Conservation (phyloP, 2,797 vertebrate genomes). For the Syngnathus rostellatus region DNA sequence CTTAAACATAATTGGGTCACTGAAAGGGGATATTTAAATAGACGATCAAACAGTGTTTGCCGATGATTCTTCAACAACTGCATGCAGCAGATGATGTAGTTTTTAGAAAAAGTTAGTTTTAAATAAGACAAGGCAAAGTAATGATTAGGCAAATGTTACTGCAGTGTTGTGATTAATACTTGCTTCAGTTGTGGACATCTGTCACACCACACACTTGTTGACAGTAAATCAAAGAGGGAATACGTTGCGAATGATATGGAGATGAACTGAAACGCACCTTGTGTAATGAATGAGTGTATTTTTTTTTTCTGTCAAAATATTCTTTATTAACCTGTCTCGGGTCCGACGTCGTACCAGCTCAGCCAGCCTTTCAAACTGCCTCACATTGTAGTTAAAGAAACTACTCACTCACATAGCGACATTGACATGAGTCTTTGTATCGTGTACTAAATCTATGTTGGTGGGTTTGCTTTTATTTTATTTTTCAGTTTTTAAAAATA, state of each 20-base stretch:
- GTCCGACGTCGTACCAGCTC: slow-evolving; percentile 51
- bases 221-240: slow-evolving; percentile 6
- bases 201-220: slow-evolving; percentile 12
- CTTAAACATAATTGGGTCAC: slow-evolving; percentile 40
- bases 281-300: slow-evolving; percentile 30
- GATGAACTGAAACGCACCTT: slow-evolving; percentile 39
- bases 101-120: not conserved
- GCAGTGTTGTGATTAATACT: slow-evolving; percentile 34
- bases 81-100: slow-evolving; percentile 9
- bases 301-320: slow-evolving; percentile 14
- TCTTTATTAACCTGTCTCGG: slow-evolving; percentile 21
- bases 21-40: slow-evolving; percentile 54
- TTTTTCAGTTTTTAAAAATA: slow-evolving; percentile 72
- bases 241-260: slow-evolving; percentile 3
- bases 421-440: slow-evolving; percentile 71
- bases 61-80: slow-evolving; percentile 18
- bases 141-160: slow-evolving; percentile 20
- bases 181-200: slow-evolving; percentile 26
- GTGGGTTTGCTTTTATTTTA: slow-evolving; percentile 70
- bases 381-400: slow-evolving; percentile 68
- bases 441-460: slow-evolving; percentile 72
- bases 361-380: slow-evolving; percentile 77
- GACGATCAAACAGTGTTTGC: slow-evolving; percentile 34
- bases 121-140: too few species aligned
- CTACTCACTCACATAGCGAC: slow-evolving; percentile 61